Percentiles rank a stretch among this genome's conserved stretches.
phyloP scores from a whole-genome alignment of 2,888 invertebrate genomes.

The Polyommatus icarus region DNA sequence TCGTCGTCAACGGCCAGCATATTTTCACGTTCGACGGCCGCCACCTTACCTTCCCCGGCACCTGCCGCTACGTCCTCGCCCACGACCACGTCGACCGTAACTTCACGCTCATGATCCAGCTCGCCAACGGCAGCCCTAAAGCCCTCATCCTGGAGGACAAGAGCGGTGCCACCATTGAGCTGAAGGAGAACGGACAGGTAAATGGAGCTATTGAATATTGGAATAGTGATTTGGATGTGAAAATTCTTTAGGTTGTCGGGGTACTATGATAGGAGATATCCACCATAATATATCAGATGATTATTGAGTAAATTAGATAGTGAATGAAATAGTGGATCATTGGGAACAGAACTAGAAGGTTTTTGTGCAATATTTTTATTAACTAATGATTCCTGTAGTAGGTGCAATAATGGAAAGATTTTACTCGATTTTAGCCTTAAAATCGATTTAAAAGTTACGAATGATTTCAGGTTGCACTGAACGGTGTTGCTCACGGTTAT shows the following conservation, averaged over 20 bases:
- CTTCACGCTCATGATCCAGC: conserved; percentile 89
- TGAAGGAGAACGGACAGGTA: conserved; percentile 83
- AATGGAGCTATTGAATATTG: not conserved
- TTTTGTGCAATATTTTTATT: too few relatives aligned
- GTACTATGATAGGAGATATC: too few relatives aligned
- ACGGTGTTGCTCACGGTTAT: conserved; percentile 85
- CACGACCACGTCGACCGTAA: conserved; percentile 92
- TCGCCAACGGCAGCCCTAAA: conserved; percentile 84
- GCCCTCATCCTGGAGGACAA: conserved; percentile 86
- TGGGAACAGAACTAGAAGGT: too few relatives aligned
- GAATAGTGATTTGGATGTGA: not conserved
- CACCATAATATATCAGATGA: too few relatives aligned
- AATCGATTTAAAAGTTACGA: not conserved
- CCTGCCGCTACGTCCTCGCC: conserved; percentile 91
- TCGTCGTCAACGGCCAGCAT: conserved; percentile 89
- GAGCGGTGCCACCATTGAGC: conserved; percentile 82
- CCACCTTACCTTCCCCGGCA: conserved; percentile 89
- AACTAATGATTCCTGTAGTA: not conserved
- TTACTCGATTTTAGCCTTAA: not conserved
- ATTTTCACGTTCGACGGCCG: conserved; percentile 94
- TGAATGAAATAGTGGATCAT: too few relatives aligned
- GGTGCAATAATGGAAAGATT: not conserved
- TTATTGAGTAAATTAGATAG: too few relatives aligned
- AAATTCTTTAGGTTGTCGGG: not conserved
- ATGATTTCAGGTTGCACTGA: conserved; percentile 75